Evolutionary conservation across 1,140 invertebrate species (phyloP).

Genomic region (Xylocopa sonorina): DNA sequence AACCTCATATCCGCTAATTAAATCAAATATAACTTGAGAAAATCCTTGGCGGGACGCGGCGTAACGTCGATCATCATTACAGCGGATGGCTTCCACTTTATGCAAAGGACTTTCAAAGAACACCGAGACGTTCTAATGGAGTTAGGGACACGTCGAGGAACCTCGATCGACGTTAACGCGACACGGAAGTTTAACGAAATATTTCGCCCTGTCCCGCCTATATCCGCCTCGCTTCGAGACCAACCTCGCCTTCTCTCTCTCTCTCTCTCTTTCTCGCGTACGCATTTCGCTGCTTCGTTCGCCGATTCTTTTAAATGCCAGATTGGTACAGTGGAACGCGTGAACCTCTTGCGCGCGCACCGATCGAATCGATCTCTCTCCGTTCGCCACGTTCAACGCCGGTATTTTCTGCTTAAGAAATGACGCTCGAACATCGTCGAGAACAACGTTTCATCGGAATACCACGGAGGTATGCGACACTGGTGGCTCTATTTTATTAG

Average conservation of each 20-base stretch:
- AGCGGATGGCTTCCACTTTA: constrained; percentile 39
- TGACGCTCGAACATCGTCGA: no score
- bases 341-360: no score
- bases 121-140: constrained; percentile 44
- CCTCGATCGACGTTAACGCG: constrained; percentile 49
- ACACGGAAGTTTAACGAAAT: constrained; percentile 34
- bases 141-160: constrained; percentile 37
- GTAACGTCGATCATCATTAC: constrained; percentile 52
- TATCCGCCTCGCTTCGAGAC: neutral
- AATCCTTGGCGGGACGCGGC: constrained; percentile 13
- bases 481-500: constrained; percentile 5
- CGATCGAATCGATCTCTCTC: no score
- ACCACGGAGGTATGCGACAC: neutral
- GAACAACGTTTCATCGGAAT: constrained; percentile 10
- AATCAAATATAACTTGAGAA: constrained; percentile 46
- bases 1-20: constrained; percentile 52
- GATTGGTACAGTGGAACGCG: no score
- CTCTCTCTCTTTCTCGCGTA: neutral
- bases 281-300: no score
- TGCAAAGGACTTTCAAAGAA: constrained; percentile 50
- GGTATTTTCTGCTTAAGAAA: no score
- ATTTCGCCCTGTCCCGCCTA: neutral
- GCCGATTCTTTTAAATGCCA: no score
- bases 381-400: no score
- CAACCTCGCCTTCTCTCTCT: neutral